Evolutionary conservation across 53 echinoderm and acorn worm species (phyloP), one percentile per base, ranked within the genome.

Genomic region (Mesocentrotus franciscanus): DNA sequence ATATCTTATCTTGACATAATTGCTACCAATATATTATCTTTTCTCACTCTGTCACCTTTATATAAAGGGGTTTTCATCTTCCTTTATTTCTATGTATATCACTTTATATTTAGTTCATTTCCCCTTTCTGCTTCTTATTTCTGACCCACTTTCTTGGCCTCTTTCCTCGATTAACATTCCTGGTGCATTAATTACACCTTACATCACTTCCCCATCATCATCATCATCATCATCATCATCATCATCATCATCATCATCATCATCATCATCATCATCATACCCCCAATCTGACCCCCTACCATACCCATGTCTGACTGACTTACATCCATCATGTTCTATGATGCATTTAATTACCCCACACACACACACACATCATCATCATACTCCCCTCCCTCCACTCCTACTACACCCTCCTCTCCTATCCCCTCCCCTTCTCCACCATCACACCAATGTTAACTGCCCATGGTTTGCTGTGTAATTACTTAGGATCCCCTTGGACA

Each of bases 391-490:
- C 79, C 16, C 2, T 36, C 35, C 39, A 35, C 3, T 18, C 35
- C 81, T 32, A 0, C 12, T 76, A 76, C 39, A 35, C 36, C 39
- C 18, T 36, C 20, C n/a, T n/a, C n/a, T n/a, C n/a, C n/a, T n/a
- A n/a, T n/a, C n/a, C n/a, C n/a, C n/a, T n/a, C n/a, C n/a, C n/a
- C n/a, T 27, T 49, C 35, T 7, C 49, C 15, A 33, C 15, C 55
- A 78, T 56, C 90, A 90, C 17, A n/a, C 60, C 60, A 32, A 29
- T 59, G 32, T 90, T 90, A 79, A 79, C 81, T 39, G 74, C 29
- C 74, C 74, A 74, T 79, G 81, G 39, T 79, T 79, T 79, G 81
- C 81, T 39, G 81, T 81, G 81, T 81, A 39, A 81, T 42, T 81
- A 18, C 16, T 22, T 36, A 6, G 81, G 81, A 81, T 39, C 81